Percentiles rank a stretch among this genome's conserved stretches.
phyloP scores from a whole-genome alignment of 2,888 invertebrate species.

The Hybos culiciformis region DNA sequence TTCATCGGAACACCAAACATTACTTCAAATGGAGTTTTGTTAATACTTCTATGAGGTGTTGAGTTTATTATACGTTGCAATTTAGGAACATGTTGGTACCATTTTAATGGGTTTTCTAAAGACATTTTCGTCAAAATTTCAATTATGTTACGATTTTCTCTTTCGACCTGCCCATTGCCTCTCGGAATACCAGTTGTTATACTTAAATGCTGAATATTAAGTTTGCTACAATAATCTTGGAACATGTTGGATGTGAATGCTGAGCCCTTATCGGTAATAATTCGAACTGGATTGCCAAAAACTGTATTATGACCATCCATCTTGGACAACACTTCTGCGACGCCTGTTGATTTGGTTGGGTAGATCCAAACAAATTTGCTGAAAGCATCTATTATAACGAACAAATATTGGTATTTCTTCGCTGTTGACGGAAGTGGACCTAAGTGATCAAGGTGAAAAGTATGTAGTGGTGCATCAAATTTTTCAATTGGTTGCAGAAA shows the following conservation, averaged over 20 bases:
- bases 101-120: conserved; percentile 11
- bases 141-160: not conserved
- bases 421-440: conserved; percentile 17
- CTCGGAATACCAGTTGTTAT: not conserved
- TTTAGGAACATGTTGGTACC: conserved; percentile 19
- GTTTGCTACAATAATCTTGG: not conserved
- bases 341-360: conserved; percentile 3
- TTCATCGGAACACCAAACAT: not conserved
- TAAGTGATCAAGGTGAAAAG: conserved; percentile 24
- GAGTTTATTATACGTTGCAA: no score
- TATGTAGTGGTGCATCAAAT: conserved; percentile 10
- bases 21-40: not conserved
- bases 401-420: conserved; percentile 20
- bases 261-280: not conserved
- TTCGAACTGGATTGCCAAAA: not conserved
- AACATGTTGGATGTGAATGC: not conserved
- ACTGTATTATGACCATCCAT: not conserved
- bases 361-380: conserved; percentile 17
- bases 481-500: not conserved
- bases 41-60: not conserved
- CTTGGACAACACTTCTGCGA: conserved; percentile 5
- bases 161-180: conserved; percentile 1
- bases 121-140: conserved; percentile 2
- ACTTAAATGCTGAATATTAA: not conserved
- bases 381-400: conserved; percentile 22